Base-by-base conservation (phyloP, 2,797 vertebrate species). In the Typhlichthys eigenmanni region DNA sequence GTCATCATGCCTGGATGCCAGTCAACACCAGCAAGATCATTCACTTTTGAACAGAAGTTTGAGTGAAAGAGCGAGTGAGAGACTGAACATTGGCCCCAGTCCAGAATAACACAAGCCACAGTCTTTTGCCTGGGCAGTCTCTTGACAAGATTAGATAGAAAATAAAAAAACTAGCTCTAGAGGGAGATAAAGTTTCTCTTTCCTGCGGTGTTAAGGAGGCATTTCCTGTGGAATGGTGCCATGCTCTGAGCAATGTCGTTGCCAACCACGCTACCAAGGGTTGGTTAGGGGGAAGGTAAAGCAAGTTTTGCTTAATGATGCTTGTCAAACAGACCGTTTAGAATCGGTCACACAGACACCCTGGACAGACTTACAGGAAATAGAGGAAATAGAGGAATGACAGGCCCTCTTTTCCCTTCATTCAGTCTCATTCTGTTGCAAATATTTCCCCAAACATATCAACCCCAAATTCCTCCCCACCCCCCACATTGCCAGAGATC, bases 151-250 rank as follows among this genome's bases (percentile, higher is more conserved):
- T 86, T 73, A 79, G 60, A 82, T 55, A 45, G 60, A 86, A 81
- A 86, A 71, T 82, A 82, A 62, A 68, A 55, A 50, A 47, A 60
- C 34, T 34, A 38, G 64, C 62, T 68, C 29, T 19, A 56, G 75
- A 58, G 49, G 60, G 66, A 58, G 60, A n/a, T 60, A 68, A 66
- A 47, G 60, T 85, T 84, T 82, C 72, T 82, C 71, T 64, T 80
- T 85, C 80, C 85, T 83, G 79, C 69, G 62, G 72, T 24, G 76
- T 72, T 81, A 82, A 83, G 79, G 82, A 84, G 84, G 81, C 71
- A 85, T 85, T 89, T 86, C 85, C 84, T 83, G 75, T 72, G 82
- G 72, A 84, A 72, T 5, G 14, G 55, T 69, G 72, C 76, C 75
- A 80, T 14, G 46, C 46, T 59, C 48, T 49, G 9, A 52, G 52